Conservation (phyloP, 2,888 invertebrate genomes). For the Smittia aterrima region DNA sequence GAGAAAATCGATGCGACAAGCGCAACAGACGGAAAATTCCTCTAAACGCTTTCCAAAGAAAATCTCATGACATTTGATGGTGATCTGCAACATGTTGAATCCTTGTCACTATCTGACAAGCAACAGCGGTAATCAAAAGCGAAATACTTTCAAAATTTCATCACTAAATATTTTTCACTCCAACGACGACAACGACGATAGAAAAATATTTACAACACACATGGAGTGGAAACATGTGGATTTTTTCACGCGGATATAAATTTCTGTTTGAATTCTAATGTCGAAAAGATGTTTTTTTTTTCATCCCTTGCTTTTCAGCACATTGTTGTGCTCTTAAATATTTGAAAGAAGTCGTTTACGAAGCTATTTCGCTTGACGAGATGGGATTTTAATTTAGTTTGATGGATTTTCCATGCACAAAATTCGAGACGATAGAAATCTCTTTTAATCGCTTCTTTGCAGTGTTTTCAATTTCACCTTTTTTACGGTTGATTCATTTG, state of each 20-base stretch:
- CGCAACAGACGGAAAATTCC: no score
- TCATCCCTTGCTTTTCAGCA: background rate
- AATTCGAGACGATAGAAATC: background rate
- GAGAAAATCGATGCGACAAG: no score
- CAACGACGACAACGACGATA: conserved; percentile 1
- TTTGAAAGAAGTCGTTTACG: background rate
- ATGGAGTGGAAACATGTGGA: conserved; percentile 29
- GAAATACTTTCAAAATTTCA: no score
- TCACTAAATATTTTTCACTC: no score
- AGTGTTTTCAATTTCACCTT: background rate
- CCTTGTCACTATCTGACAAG: no score
- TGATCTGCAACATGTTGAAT: no score
- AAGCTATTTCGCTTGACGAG: no score
- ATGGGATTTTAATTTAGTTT: no score
- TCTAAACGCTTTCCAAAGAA: no score
- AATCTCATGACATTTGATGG: no score
- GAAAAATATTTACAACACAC: conserved; percentile 23
- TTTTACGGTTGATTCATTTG: background rate
- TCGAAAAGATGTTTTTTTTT: conserved; percentile 32
- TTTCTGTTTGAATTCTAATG: conserved; percentile 24
- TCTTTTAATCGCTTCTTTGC: background rate
- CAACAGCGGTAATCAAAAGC: no score
- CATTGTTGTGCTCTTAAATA: conserved; percentile 26
- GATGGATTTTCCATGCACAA: no score
- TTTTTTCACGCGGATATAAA: conserved; percentile 41